phyloP scores from a whole-genome alignment of 1,140 invertebrate genomes.

The Pseudachorutes palmiensis region DNA sequence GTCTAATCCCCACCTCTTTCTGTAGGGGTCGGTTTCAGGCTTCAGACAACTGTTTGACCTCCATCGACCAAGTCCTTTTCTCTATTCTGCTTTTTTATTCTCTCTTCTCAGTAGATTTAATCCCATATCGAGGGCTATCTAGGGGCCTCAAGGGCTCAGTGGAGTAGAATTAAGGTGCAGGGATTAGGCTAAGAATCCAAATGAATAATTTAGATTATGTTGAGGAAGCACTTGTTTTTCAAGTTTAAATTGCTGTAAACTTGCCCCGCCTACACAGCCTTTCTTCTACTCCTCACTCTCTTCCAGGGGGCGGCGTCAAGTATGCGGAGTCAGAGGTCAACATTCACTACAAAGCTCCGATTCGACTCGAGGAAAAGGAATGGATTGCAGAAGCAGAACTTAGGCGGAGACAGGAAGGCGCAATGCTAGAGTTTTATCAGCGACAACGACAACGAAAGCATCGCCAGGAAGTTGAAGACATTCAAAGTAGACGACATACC shows the following conservation, averaged over 20 bases:
- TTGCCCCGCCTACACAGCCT: too few relatives aligned
- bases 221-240: neutral
- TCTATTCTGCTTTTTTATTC: neutral
- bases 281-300: neutral
- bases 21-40: slow-evolving; percentile 20
- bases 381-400: slow-evolving; percentile 69
- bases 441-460: slow-evolving; percentile 79
- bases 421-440: slow-evolving; percentile 80
- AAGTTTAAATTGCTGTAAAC: too few relatives aligned
- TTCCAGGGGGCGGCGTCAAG: slow-evolving; percentile 53
- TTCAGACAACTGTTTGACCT: slow-evolving; percentile 31
- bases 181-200: too few relatives aligned
- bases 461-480: slow-evolving; percentile 80
- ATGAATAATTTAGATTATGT: neutral
- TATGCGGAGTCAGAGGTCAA: slow-evolving; percentile 87
- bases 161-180: too few relatives aligned
- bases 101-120: too few relatives aligned
- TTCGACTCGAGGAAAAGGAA: slow-evolving; percentile 73
- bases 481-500: slow-evolving; percentile 77
- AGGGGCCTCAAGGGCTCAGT: too few relatives aligned
- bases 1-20: slow-evolving; percentile 25
- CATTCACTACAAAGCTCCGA: slow-evolving; percentile 80
- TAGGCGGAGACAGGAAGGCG: slow-evolving; percentile 71
- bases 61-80: neutral
- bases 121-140: too few relatives aligned